Conservation (phyloP, 2,113 vertebrate species). For the Laticauda colubrina region DNA sequence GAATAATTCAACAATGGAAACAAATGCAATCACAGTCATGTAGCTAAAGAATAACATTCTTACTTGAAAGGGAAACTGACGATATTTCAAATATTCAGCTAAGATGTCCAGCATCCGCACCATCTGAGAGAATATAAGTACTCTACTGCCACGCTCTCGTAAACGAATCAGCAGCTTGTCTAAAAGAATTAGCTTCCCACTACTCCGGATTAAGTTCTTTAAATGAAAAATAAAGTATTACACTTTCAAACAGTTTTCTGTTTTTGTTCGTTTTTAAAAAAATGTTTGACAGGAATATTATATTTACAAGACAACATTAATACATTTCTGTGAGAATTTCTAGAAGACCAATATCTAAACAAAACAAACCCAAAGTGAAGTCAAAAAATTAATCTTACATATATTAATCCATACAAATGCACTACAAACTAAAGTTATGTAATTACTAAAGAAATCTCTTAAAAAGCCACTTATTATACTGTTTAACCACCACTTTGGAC, state of each 20-base stretch:
- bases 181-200: conserved; percentile 94
- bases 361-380: background rate
- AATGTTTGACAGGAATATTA: background rate
- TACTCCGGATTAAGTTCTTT: conserved; percentile 94
- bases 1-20: background rate
- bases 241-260: conserved; percentile 5
- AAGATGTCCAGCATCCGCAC: conserved; percentile 99
- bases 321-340: background rate
- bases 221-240: conserved; percentile 35
- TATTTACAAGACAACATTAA: background rate
- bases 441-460: background rate
- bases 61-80: conserved; percentile 96
- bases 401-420: background rate
- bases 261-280: background rate
- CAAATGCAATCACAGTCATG: background rate
- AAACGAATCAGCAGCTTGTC: conserved; percentile 94
- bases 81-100: conserved; percentile 91
- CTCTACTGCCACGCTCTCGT: conserved; percentile 92
- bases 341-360: background rate
- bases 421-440: background rate
- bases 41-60: conserved; percentile 35
- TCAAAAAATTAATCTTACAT: background rate
- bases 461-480: background rate
- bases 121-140: conserved; percentile 99
- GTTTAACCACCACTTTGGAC: background rate